Conservation (phyloP, 1,140 invertebrate genomes). For the Tetramorium parvispinum region DNA sequence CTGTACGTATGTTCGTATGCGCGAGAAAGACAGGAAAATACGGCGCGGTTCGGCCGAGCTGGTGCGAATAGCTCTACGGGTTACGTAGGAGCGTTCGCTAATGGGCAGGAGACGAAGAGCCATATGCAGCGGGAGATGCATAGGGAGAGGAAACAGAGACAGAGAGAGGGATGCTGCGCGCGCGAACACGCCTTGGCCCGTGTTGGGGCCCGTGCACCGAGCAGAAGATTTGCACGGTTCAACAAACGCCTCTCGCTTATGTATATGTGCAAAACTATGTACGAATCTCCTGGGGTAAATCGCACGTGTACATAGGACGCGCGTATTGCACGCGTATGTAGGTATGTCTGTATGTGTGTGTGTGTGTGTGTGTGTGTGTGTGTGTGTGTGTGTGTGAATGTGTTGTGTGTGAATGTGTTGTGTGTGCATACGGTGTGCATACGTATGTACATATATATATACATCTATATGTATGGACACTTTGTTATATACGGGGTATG, state of each 20-base stretch:
- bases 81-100: conserved; percentile 51
- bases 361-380: background rate
- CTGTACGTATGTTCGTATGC: background rate
- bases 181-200: conserved; percentile 4
- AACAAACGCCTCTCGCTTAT: conserved; percentile 61
- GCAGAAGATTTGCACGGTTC: conserved; percentile 61
- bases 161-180: conserved; percentile 19
- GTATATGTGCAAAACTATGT: conserved; percentile 60
- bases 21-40: conserved; percentile 40
- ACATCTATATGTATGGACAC: background rate
- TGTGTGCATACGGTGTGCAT: too few species aligned
- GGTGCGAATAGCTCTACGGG: conserved; percentile 45
- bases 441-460: background rate
- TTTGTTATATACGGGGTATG: conserved; percentile 15
- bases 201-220: conserved; percentile 42
- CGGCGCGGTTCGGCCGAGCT: conserved; percentile 22
- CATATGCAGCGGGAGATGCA: conserved; percentile 58
- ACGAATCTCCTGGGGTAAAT: conserved; percentile 57
- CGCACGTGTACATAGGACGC: conserved; percentile 49
- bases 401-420: too few species aligned
- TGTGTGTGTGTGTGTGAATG: background rate
- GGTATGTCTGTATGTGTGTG: background rate
- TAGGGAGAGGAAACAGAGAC: conserved; percentile 4
- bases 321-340: too few species aligned
- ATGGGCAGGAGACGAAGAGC: conserved; percentile 49